Base-by-base conservation (phyloP, 2,888 invertebrate genomes). In the Papilio protenor region DNA sequence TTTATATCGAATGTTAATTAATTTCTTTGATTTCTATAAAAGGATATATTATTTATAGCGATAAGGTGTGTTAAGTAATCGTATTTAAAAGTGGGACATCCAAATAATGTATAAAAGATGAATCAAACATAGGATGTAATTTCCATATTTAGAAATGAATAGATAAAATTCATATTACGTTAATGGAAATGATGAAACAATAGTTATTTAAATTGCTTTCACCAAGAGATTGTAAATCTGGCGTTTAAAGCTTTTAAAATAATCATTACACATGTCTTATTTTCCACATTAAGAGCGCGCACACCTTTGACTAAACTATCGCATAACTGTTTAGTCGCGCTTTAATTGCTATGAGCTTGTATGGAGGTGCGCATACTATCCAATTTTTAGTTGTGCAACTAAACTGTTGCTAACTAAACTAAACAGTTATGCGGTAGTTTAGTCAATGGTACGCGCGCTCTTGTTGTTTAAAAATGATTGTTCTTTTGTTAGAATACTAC, bases 121-220 rank as follows among this genome's bases (percentile, higher is more conserved):
- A 45, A 69, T 69, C 21, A 21, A 69, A 40, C 8, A 40, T 33
- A 21, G 21, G 4, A 69, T 11, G n/a, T 21, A 21, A 45, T 69
- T 21, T 21, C 66, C 66, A 69, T 45, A 40, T 66, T 66, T 40
- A 40, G 45, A 45, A 69, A 69, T 2, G 11, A n/a, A 21, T 21
- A 69, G n/a, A 69, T 69, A n/a, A 45, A 69, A 69, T 45, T 12
- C 66, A n/a, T 45, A 33, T 40, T 18, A 45, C 11, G 66, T 21
- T 21, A 66, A 66, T 66, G 45, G 64, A 33, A 69, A 69, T 69
- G n/a, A 45, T n/a, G 45, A 69, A 69, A 69, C 45, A 69, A 45
- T 69, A 6, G n/a, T 69, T n/a, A 69, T n/a, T 45, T 45, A 45
- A 21, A 45, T 21, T 69, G 14, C 40, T 66, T 66, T 66, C 3